Base-by-base conservation (phyloP, 2,888 invertebrate genomes). In the Liopterus haemorrhoidalis region DNA sequence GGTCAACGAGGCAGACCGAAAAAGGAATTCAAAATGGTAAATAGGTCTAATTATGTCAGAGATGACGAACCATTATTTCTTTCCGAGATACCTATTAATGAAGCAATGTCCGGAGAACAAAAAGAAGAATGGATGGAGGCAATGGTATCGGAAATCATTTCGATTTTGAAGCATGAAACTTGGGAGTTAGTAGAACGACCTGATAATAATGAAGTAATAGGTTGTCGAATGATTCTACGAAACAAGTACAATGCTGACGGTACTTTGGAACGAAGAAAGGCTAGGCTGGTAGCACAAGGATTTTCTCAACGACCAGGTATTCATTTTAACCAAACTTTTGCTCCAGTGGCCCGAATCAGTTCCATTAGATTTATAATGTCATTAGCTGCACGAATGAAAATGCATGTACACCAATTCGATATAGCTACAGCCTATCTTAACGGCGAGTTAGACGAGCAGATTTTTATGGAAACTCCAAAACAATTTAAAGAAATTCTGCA, bases 281-380 rank as follows among this genome's bases (percentile, higher is more conserved):
- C 49, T 12, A 35, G 52, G 6, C 31, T 53, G 4, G 49, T 53
- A 4, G 49, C 54, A 3, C 42, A 46, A 32, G 54, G 51, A n/a
- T 54, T 24, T 48, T 24, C 39, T 19, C 50, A 52, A 41, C 20
- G 25, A 22, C 31, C 39, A 12, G 51, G 49, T 24, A 28, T 49
- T 11, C 33, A 53, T 33, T 52, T 42, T 36, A 15, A 35, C 5
- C 18, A 41, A 30, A 50, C 48, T 4, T 52, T 42, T 22, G 38
- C 47, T 14, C 52, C 54, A 24, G 50, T 51, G 4, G 49, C 49
- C n/a, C 25, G 45, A 25, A 21, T 28, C 8, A 32, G 40, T 16
- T 49, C 49, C 5, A 43, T 51, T 4, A 15, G 51, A 24, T 37
- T 44, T 15, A n/a, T 51, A 14, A 15, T 49, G 8, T 46, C 54